phyloP scores from a whole-genome alignment of 2,797 vertebrate genomes.

The Toxotes lorentzi region DNA sequence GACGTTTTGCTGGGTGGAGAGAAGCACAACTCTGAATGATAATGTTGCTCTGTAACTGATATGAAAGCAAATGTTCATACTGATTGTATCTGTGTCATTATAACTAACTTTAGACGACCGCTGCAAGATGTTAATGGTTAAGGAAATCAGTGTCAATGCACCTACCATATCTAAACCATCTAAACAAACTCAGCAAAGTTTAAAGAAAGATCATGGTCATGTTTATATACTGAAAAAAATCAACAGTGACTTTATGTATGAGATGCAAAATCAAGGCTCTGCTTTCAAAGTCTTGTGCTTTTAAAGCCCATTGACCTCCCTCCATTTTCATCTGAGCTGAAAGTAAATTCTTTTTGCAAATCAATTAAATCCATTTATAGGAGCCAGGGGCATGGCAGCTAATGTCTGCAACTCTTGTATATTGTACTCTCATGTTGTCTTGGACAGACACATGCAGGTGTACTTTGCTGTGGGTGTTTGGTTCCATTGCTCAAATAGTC shows the following conservation, averaged over 20 bases:
- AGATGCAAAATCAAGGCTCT: not conserved
- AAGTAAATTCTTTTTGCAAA: conserved; percentile 13
- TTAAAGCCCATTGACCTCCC: not conserved
- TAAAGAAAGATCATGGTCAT: no score
- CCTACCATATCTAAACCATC: no score
- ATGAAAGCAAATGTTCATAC: not conserved
- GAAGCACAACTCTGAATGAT: no score
- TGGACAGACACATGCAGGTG: conserved; percentile 22
- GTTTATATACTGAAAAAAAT: not conserved
- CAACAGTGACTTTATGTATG: not conserved
- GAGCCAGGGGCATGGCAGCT: not conserved
- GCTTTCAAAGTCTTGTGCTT: not conserved
- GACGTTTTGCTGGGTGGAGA: no score
- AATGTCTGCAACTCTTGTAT: not conserved
- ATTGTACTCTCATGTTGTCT: not conserved
- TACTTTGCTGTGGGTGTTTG: conserved; percentile 58
- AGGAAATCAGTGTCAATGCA: no score
- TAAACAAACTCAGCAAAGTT: no score
- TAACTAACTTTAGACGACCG: no score
- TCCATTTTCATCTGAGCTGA: not conserved
- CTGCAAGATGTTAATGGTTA: no score
- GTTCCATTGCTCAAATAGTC: conserved; percentile 23
- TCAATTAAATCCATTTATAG: not conserved
- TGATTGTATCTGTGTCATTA: no score
- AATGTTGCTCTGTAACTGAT: no score